These are phyloP conservation scores for Leptinotarsa juncta DNA, from an alignment of 2,888 invertebrate genomes.

Conservation along the genomic window DNA sequence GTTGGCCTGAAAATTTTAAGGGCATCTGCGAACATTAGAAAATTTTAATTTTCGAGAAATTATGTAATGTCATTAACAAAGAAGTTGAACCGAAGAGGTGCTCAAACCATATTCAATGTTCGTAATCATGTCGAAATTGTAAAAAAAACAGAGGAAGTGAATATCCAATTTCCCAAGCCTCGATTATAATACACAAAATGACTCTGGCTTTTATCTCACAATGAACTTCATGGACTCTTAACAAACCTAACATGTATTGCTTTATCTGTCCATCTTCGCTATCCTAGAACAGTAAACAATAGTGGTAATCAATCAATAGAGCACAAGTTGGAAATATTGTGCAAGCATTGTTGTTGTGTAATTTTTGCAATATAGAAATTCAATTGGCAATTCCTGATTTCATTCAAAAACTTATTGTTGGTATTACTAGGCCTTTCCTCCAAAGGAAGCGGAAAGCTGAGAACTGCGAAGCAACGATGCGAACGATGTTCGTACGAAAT, in stretches of 20 bases:
- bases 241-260: not conserved
- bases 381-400: not conserved
- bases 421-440: too few species aligned
- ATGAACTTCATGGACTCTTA: not conserved
- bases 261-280: not conserved
- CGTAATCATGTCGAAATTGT: not conserved
- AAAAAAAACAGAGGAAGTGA: not conserved
- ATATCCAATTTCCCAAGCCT: not conserved
- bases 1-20: too few species aligned
- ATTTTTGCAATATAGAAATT: not conserved
- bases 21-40: too few species aligned
- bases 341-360: not conserved
- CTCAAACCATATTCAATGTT: too few species aligned
- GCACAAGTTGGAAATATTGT: not conserved
- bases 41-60: too few species aligned
- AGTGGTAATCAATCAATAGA: constrained; percentile 1
- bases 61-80: too few species aligned
- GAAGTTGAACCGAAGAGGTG: too few species aligned
- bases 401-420: not conserved
- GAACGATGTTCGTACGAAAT: too few species aligned
- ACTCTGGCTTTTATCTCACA: not conserved
- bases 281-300: not conserved
- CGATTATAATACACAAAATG: not conserved
- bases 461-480: too few species aligned
- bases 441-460: too few species aligned